A percentile compares a stretch with the other conserved stretches of the same genome.
Conservation (phyloP, 2,113 vertebrate species). For the Sorex fumeus region DNA sequence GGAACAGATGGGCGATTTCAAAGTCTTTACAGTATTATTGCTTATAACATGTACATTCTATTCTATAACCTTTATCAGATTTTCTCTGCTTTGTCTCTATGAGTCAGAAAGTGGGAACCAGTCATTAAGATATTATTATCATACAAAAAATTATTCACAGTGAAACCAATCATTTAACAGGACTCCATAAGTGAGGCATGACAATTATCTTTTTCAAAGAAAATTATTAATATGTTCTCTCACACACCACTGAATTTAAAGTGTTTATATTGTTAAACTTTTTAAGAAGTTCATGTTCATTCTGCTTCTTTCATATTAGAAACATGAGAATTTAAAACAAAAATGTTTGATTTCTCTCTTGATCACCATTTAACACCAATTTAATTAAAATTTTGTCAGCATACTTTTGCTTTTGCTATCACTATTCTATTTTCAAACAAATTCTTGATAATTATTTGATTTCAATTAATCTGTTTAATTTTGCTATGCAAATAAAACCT, state of each 20-base stretch:
- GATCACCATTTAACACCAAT: neutral
- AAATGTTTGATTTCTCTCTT: neutral
- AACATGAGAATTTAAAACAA: neutral
- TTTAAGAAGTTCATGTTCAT: neutral
- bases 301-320: neutral
- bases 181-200: neutral
- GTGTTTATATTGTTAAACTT: neutral
- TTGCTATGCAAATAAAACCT: no score
- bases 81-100: neutral
- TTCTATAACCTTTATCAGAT: neutral
- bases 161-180: neutral
- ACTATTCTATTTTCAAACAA: neutral
- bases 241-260: neutral
- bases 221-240: neutral
- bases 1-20: constrained; percentile 35
- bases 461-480: no score
- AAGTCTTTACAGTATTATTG: constrained; percentile 12
- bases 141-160: neutral
- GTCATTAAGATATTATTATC: neutral
- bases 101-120: neutral
- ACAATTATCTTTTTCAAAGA: neutral
- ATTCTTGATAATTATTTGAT: neutral
- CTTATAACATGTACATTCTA: neutral
- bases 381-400: neutral
- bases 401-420: neutral